Evolutionary conservation across 2,888 invertebrate genomes (phyloP).

Genomic region (Epirrita christyi): DNA sequence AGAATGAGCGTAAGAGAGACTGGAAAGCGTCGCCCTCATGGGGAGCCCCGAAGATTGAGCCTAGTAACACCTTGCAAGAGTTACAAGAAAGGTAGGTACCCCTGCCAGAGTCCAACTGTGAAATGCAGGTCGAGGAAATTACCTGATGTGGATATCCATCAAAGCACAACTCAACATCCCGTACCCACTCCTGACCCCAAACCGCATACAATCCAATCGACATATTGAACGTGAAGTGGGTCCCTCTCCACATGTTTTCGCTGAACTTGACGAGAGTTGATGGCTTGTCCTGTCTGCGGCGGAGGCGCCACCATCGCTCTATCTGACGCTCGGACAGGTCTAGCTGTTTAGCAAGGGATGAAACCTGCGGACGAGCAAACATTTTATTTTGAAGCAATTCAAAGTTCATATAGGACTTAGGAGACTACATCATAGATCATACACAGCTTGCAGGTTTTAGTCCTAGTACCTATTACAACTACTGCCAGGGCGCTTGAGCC

Average conservation of each 20-base stretch:
- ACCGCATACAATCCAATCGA: slow-evolving; percentile 91
- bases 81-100: too few relatives aligned
- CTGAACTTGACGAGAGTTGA: slow-evolving; percentile 95
- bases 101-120: too few relatives aligned
- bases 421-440: too few relatives aligned
- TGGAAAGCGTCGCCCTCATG: too few relatives aligned
- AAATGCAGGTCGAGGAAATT: not conserved
- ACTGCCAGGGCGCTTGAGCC: too few relatives aligned
- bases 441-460: too few relatives aligned
- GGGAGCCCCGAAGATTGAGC: too few relatives aligned
- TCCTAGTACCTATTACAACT: too few relatives aligned
- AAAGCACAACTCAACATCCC: slow-evolving; percentile 96
- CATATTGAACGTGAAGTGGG: slow-evolving; percentile 93
- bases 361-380: not conserved
- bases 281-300: slow-evolving; percentile 93
- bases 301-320: slow-evolving; percentile 94
- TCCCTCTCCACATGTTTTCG: slow-evolving; percentile 95
- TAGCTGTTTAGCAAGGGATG: slow-evolving; percentile 90
- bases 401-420: too few relatives aligned
- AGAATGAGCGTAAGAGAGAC: too few relatives aligned
- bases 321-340: slow-evolving; percentile 94
- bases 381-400: too few relatives aligned
- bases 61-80: too few relatives aligned
- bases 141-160: slow-evolving; percentile 91
- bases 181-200: slow-evolving; percentile 97